Conservation (phyloP, 2,113 vertebrate genomes). For the Poicephalus gulielmi region DNA sequence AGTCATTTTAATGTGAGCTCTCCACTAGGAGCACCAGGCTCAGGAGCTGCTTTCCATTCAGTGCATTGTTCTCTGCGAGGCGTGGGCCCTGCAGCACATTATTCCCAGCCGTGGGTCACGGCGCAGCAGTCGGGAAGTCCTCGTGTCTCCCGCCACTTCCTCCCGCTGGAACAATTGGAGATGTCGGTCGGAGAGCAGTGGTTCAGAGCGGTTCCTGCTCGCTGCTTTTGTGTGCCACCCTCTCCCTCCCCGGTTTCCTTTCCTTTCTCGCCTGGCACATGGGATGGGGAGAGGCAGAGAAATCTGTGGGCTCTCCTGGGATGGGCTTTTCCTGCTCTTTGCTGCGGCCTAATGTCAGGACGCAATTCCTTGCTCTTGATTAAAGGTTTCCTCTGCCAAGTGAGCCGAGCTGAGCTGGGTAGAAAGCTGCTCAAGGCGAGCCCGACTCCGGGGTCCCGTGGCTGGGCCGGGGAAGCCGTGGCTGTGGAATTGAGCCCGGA, state of each 20-base stretch:
- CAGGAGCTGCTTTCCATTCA: not conserved
- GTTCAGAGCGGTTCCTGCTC: not conserved
- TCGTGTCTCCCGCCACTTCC: not conserved
- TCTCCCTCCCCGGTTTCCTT: not conserved
- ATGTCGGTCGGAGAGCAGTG: not conserved
- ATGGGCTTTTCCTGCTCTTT: slow-evolving; percentile 47
- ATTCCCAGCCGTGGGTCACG: not conserved
- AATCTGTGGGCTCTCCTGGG: not conserved
- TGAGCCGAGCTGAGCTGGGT: not conserved
- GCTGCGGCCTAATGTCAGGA: not conserved
- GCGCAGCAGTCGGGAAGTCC: not conserved
- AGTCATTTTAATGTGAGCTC: not conserved
- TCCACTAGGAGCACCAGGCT: rapidly evolving
- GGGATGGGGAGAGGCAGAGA: not conserved
- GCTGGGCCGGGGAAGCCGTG: not conserved
- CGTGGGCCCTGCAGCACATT: not conserved
- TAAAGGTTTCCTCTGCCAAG: slow-evolving; percentile 43
- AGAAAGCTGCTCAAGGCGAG: not conserved
- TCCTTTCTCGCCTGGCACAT: not conserved
- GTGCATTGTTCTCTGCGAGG: not conserved
- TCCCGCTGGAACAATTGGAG: not conserved
- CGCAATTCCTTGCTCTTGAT: not conserved
- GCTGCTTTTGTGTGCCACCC: not conserved
- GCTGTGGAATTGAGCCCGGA: not conserved
- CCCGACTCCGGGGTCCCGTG: not conserved